Conservation (phyloP, 2,888 invertebrate species). For the Hipparchia sbordonii region DNA sequence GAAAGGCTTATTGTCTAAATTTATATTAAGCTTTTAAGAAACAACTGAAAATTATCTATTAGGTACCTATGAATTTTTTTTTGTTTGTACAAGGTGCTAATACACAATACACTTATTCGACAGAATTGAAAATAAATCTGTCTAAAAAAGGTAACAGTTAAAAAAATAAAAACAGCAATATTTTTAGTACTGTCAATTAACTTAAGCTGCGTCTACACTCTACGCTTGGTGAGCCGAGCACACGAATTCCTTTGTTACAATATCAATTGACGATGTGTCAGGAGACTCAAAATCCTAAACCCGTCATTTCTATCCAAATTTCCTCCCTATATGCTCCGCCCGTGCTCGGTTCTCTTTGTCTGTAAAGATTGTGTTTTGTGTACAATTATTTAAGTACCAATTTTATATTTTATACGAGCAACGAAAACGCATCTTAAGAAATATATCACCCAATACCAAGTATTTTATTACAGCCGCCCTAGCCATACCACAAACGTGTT, state of each 20-base stretch:
- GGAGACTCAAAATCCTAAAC: no score
- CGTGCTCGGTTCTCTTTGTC: background rate
- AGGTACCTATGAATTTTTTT: background rate
- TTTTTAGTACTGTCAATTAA: no score
- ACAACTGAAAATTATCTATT: background rate
- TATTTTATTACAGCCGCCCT: background rate
- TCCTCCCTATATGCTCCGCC: no score
- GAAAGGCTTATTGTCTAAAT: background rate
- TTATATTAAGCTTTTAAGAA: background rate
- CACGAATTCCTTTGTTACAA: no score
- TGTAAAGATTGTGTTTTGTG: background rate
- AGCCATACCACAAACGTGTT: no score
- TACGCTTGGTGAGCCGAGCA: no score
- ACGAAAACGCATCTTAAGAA: constrained; percentile 17
- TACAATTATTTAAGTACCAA: background rate
- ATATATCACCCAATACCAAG: background rate
- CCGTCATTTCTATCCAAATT: no score
- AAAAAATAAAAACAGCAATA: no score
- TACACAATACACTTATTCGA: background rate
- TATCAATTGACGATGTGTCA: no score
- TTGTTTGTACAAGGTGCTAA: background rate
- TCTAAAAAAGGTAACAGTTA: no score
- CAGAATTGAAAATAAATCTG: no score
- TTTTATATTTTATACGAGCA: constrained; percentile 4
- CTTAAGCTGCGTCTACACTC: no score